These are phyloP conservation scores for Eilema sororculum DNA, from an alignment of 2,888 invertebrate species.

Conservation along the genomic window DNA sequence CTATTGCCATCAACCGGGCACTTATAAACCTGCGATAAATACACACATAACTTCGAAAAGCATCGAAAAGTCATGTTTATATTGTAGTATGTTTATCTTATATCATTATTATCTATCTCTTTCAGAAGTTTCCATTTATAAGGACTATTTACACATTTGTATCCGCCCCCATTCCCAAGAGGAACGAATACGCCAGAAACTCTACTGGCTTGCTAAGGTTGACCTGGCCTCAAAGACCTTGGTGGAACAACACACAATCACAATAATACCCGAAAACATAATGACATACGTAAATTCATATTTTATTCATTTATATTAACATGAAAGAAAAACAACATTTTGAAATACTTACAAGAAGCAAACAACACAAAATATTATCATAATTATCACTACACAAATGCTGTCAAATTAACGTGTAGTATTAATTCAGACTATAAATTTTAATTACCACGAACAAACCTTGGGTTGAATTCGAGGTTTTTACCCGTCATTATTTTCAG, in stretches of 20 bases:
- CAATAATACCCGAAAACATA: not conserved
- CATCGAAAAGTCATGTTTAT: too few species aligned
- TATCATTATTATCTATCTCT: too few species aligned
- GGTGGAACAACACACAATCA: not conserved
- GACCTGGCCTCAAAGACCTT: too few species aligned
- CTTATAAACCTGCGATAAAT: too few species aligned
- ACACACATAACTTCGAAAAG: too few species aligned
- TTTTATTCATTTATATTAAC: not conserved
- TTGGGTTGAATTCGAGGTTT: constrained; percentile 42
- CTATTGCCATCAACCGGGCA: too few species aligned
- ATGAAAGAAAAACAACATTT: not conserved
- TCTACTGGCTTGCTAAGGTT: too few species aligned
- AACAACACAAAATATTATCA: constrained; percentile 7
- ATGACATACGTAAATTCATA: not conserved
- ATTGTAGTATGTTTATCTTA: too few species aligned
- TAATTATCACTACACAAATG: constrained; percentile 14
- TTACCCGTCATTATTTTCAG: constrained; percentile 39
- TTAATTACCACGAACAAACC: constrained; percentile 38
- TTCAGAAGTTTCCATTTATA: too few species aligned
- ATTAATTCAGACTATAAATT: constrained; percentile 32
- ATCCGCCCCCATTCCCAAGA: too few species aligned
- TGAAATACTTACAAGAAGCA: constrained; percentile 2
- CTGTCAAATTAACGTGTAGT: constrained; percentile 27
- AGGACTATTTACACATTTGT: too few species aligned
- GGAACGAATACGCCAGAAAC: too few species aligned